Evolutionary conservation across 2,797 vertebrate genomes (phyloP).

Genomic region (Rhinatrema bivittatum): DNA sequence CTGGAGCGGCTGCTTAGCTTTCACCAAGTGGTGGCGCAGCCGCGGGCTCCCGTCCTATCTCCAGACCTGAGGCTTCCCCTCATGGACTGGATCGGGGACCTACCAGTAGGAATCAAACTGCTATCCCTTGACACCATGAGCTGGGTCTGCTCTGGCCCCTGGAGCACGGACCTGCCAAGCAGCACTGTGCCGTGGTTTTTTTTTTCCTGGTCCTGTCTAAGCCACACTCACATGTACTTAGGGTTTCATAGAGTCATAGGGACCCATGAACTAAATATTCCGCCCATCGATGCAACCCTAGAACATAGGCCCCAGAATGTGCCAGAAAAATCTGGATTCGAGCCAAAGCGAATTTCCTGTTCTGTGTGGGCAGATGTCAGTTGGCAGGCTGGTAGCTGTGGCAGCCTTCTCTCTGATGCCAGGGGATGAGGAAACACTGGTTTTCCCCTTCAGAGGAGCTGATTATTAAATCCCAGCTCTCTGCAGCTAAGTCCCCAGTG

Average conservation of each 20-base stretch:
- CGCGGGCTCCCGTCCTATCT: too few relatives aligned
- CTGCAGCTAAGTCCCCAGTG: slow-evolving; percentile 11
- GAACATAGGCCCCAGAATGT: too few relatives aligned
- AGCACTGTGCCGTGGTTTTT: neutral
- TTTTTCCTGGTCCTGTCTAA: slow-evolving; percentile 17
- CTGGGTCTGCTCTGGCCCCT: too few relatives aligned
- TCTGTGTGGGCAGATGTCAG: slow-evolving; percentile 53
- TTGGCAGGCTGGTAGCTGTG: slow-evolving; percentile 50
- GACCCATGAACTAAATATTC: too few relatives aligned
- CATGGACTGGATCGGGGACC: too few relatives aligned
- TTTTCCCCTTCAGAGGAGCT: slow-evolving; percentile 41
- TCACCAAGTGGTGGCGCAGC: too few relatives aligned
- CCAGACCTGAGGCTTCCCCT: too few relatives aligned
- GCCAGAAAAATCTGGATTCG: slow-evolving; percentile 38
- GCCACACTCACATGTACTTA: slow-evolving; percentile 24
- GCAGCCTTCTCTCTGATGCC: slow-evolving; percentile 54
- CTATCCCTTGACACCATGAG: too few relatives aligned
- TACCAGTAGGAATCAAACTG: too few relatives aligned
- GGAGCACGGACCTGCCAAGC: slow-evolving; percentile 25
- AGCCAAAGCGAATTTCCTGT: slow-evolving; percentile 42
- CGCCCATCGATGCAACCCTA: too few relatives aligned
- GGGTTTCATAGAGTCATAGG: slow-evolving; percentile 21
- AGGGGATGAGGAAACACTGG: slow-evolving; percentile 33
- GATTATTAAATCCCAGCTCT: slow-evolving; percentile 41
- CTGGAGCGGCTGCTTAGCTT: too few relatives aligned